Conservation (phyloP, 35 echinoderm and acorn worm genomes). For the Patiria miniata region DNA sequence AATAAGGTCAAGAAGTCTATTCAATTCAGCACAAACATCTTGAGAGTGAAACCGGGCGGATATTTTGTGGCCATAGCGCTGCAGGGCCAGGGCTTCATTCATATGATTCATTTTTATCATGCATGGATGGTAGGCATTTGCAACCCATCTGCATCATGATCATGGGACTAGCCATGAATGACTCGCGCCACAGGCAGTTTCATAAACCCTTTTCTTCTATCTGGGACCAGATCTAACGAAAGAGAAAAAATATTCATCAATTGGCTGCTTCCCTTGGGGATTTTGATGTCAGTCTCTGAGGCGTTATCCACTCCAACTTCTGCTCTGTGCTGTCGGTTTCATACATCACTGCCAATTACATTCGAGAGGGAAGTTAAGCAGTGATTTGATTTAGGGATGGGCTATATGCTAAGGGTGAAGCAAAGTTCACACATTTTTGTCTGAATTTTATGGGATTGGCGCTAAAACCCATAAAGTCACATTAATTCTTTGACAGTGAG, state of each 20-base stretch:
- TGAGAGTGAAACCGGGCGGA: background rate
- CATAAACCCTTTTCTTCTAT: background rate
- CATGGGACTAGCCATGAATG: background rate
- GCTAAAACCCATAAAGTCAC: too few relatives aligned
- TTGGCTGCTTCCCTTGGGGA: slow-evolving; percentile 3
- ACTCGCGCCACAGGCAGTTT: background rate
- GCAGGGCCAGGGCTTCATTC: background rate
- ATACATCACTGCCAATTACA: slow-evolving; percentile 9
- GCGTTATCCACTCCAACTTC: background rate
- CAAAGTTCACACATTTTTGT: too few relatives aligned
- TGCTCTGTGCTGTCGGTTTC: background rate
- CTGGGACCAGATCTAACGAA: background rate
- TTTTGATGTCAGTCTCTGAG: background rate
- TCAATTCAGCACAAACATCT: background rate
- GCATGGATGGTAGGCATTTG: background rate
- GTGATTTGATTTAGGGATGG: background rate
- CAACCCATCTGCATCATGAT: slow-evolving; percentile 13
- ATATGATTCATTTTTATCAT: background rate
- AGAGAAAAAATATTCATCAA: background rate
- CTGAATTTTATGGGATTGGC: too few relatives aligned
- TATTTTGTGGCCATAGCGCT: background rate
- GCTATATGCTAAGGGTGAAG: background rate
- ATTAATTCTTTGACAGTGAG: too few relatives aligned
- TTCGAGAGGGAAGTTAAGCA: slow-evolving; percentile 6
- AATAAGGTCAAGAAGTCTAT: slow-evolving; percentile 3